Evolutionary conservation across 2,888 invertebrate species (phyloP).

Genomic region (Hydropsyche betteni): DNA sequence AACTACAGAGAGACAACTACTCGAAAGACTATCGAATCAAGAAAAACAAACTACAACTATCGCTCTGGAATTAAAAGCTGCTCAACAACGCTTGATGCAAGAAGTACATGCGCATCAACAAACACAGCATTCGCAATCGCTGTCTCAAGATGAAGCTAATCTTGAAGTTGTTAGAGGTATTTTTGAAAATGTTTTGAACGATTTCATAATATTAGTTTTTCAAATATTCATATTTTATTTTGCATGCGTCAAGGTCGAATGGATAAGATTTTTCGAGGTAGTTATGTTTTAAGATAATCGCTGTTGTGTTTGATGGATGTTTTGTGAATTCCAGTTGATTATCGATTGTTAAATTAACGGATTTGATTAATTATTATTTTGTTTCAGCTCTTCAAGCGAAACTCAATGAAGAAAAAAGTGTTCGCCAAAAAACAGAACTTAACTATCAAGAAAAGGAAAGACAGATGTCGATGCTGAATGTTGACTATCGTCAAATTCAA

Average conservation of each 20-base stretch:
- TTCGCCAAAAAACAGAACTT: conserved; percentile 86
- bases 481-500: conserved; percentile 94
- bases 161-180: conserved; percentile 90
- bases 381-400: conserved; percentile 85
- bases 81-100: conserved; percentile 84
- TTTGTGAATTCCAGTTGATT: background rate
- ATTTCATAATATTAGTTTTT: conserved; percentile 41
- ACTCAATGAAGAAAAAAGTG: conserved; percentile 88
- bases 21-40: conserved; percentile 81
- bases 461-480: conserved; percentile 92
- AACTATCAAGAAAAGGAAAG: conserved; percentile 91
- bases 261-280: conserved; percentile 76
- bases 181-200: background rate
- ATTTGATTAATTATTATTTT: background rate
- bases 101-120: conserved; percentile 89
- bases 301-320: background rate
- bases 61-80: conserved; percentile 83
- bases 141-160: conserved; percentile 91
- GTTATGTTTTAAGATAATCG: conserved; percentile 54
- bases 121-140: conserved; percentile 83
- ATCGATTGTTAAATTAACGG: background rate
- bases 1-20: conserved; percentile 80
- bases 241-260: conserved; percentile 72
- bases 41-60: conserved; percentile 91
- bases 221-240: conserved; percentile 56